Base-by-base conservation (phyloP, 2,797 vertebrate genomes). In the Chaetophractus vellerosus region DNA sequence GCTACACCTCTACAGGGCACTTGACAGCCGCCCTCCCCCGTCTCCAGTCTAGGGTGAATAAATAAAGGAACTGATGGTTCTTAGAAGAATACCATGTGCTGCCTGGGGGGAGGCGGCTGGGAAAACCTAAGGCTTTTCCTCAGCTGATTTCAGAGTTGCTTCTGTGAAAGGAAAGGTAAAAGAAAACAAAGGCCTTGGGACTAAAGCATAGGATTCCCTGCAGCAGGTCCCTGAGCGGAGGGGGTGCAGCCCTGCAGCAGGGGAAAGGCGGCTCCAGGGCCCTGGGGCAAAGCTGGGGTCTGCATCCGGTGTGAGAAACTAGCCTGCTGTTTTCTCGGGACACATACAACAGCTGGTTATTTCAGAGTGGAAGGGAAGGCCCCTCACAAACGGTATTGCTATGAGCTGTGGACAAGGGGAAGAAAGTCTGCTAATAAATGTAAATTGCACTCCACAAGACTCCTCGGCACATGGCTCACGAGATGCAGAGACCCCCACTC, bases 111-210 rank as follows among this genome's bases (percentile, higher is more conserved):
- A 61, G 92, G 93, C 81, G 0, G 23, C 85, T 6, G 88, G 23
- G 78, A 91, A 76, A 90, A 94, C 85, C 64, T 12, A 75, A 97
- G 87, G 72, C 84, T 96, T 92, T 87, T 88, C 45, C 61, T 52
- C 19, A 88, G 69, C 86, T 63, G 55, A 61, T 0, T 0, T n/a
- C n/a, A n/a, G 76, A 86, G 33, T 33, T 78, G 85, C 21, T 86
- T 91, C n/a, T 74, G 72, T 48, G 38, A 91, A 90, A 45, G 59
- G 33, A 96, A 96, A 59, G 52, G 26, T 63, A 93, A 76, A 61
- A 5, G n/a, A 2, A 64, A 90, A 61, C 95, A 45, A 83, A 93
- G 45, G 86, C 61, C 74, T 61, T 31, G 41, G 0, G 3, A 83
- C 31, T 18, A 15, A 33, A 72, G 96, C 95, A 14, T 0, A 12